Evolutionary conservation across 2,888 invertebrate species (phyloP), one percentile per base, ranked within the genome.

Genomic region (Plebejus argus): DNA sequence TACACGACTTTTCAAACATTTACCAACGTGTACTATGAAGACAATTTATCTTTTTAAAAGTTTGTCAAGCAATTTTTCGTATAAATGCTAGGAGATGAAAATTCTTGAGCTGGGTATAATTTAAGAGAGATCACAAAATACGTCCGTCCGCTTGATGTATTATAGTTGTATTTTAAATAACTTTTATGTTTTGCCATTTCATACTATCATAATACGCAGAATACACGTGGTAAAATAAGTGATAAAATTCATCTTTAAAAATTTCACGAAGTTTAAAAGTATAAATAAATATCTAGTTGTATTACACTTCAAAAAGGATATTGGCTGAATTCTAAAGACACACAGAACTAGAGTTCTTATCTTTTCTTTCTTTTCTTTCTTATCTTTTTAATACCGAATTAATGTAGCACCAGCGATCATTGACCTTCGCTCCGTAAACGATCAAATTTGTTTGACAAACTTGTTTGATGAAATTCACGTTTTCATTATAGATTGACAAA

Each of bases 31-130:
- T 66, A 33, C 66, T 66, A 66, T 66, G 66, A 66, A 28, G 18
- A 66, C 33, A 66, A 66, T 66, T 66, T 66, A 66, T 66, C 66
- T 66, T 66, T 66, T 66, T 28, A 66, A 66, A 33, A 66, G 66
- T 66, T 33, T 66, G 66, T 33, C 66, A 66, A 28, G 28, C 28
- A 66, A 66, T 66, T 66, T 66, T 66, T 66, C 66, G 33, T 66
- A 66, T 66, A 66, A 66, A 66, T 66, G 66, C 66, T 18, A 33
- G 66, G 28, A 66, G 66, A 66, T 28, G 66, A 66, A 66, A 66
- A 66, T 66, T 66, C 66, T 66, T 15, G 66, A 66, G 66, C 28
- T 66, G 28, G 66, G 66, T 66, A 28, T 66, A 66, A 66, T 66
- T 66, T 66, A 28, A 66, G 28, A 66, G 12, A 66, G 23, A 66